Percentiles rank a stretch among this genome's conserved stretches.
Conservation (phyloP, 2,797 vertebrate species). For the Myripristis jacobus region DNA sequence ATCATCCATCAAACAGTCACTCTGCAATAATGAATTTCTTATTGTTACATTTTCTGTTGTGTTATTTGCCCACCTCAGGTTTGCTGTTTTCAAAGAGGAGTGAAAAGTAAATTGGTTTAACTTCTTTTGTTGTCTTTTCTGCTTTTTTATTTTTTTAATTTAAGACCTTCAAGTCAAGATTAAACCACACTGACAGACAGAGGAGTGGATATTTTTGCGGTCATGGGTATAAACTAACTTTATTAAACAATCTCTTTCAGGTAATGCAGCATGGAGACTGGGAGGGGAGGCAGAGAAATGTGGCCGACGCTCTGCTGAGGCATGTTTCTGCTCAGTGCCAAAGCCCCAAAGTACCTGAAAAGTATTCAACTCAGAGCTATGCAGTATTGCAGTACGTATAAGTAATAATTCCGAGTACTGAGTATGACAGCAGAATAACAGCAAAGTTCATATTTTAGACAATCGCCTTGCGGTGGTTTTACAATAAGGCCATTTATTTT, state of each 20-base stretch:
- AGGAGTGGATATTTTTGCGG: not conserved
- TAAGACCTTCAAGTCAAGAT: not conserved
- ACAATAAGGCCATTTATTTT: no score
- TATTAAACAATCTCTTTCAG: not conserved
- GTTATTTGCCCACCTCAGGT: not conserved
- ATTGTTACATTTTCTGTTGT: not conserved
- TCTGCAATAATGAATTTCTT: constrained; percentile 1
- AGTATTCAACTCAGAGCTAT: no score
- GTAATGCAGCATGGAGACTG: not conserved
- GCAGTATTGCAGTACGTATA: no score
- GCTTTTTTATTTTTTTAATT: not conserved
- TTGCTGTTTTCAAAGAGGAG: not conserved
- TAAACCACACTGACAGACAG: not conserved
- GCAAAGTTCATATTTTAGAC: no score
- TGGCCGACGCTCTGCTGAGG: no score
- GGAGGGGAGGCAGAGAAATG: no score
- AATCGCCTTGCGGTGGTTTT: no score
- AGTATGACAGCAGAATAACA: no score
- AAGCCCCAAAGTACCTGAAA: no score
- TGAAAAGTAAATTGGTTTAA: no score
- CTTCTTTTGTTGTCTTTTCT: not conserved
- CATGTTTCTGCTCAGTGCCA: no score
- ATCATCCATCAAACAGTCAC: not conserved
- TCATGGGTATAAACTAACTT: not conserved
- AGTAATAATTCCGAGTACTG: no score